Evolutionary conservation across 2,797 vertebrate genomes (phyloP).

Genomic region (Nyctibius grandis): DNA sequence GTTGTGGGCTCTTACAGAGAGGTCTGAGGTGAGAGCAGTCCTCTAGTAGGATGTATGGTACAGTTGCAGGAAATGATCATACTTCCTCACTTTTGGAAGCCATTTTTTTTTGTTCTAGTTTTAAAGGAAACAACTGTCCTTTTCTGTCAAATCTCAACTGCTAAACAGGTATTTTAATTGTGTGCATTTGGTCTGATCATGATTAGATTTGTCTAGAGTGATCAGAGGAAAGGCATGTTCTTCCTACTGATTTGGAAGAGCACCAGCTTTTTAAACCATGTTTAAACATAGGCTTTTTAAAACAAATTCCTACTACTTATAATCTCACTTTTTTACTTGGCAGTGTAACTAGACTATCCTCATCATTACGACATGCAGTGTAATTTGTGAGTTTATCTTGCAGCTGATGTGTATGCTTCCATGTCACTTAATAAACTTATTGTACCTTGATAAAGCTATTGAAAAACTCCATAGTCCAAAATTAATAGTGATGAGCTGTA

Average conservation of each 20-base stretch:
- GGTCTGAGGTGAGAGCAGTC: not conserved
- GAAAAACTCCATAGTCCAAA: not conserved
- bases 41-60: not conserved
- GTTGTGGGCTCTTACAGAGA: not conserved
- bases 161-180: not conserved
- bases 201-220: not conserved
- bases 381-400: not conserved
- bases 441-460: not conserved
- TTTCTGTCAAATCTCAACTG: not conserved
- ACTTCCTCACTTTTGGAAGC: slow-evolving; percentile 33
- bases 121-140: not conserved
- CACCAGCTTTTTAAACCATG: not conserved
- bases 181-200: not conserved
- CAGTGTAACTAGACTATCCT: not conserved
- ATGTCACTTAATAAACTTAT: not conserved
- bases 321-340: not conserved
- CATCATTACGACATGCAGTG: accelerated
- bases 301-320: not conserved
- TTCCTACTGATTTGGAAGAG: not conserved
- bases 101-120: not conserved
- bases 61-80: not conserved
- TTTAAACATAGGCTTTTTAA: not conserved
- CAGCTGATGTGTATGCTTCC: not conserved
- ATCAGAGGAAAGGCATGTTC: not conserved
- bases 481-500: not conserved